Evolutionary conservation across 2,797 vertebrate genomes (phyloP), one percentile per base, ranked within the genome.

Genomic region (Halcyon chelicuti): DNA sequence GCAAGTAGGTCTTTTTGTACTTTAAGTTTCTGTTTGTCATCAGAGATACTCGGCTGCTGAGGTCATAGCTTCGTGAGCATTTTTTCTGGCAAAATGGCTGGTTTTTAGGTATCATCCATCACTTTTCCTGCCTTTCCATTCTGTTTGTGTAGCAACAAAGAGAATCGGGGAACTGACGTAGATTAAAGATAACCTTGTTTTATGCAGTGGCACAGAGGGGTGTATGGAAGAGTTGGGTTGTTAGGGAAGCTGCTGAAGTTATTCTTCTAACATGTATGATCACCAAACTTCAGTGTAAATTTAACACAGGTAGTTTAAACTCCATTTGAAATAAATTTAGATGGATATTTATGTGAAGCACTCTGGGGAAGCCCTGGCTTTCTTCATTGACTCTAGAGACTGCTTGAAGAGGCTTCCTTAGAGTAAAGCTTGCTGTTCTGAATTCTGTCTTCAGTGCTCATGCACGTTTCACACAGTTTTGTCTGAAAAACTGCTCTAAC

Each of bases 31-130:
- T 81, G 33, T 86, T 90, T 83, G 68, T 66, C 17, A 12, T 61
- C 57, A 42, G 89, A 88, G 72, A 90, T 94, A 33, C 3, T 93
- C 58, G 15, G 66, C 86, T 63, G 25, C 54, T 93, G 87, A 95
- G 82, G 33, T 93, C 82, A 68, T 78, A 68, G 68, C 58, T 94
- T 74, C 2, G 0, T 39, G 35, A 84, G 22, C 58, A 20, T 88
- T 90, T 91, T 78, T 95, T 77, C 20, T 75, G 88, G 76, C 88
- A 88, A 3, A 66, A 72, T 68, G 26, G 8, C 58, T 89, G 0
- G 0, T 0, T 28, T 83, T 85, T 46, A 70, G 89, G 47, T 73
- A 26, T 80, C 49, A 63, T 77, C 75, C 42, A 44, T 95, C 73
- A 52, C 46, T 80, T 91, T 54, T 74, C 28, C 61, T 54, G 33